Conservation (phyloP, 2,113 vertebrate genomes). For the Scatophagus argus region DNA sequence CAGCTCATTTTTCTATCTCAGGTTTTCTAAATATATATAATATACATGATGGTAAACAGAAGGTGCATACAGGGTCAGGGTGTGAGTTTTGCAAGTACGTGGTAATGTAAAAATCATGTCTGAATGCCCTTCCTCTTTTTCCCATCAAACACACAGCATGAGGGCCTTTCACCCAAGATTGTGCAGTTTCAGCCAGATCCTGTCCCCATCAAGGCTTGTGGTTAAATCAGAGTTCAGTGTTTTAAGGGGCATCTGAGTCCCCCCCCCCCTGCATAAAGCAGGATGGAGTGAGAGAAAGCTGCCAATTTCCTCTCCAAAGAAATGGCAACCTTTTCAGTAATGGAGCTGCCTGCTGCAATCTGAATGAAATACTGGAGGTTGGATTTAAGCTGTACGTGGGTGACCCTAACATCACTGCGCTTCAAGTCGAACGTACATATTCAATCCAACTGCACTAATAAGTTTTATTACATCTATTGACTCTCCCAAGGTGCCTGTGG, state of each 20-base stretch:
- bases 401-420: constrained; percentile 8
- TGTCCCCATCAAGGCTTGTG: constrained; percentile 13
- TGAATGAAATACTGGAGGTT: not conserved
- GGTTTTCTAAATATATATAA: not conserved
- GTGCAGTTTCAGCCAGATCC: not conserved
- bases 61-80: not conserved
- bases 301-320: constrained; percentile 23
- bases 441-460: constrained; percentile 44
- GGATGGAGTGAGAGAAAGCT: constrained; percentile 17
- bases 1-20: not conserved
- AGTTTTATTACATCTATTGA: constrained; percentile 47
- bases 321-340: constrained; percentile 34
- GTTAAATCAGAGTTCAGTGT: constrained; percentile 48
- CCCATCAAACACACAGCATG: not conserved
- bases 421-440: constrained; percentile 45
- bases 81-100: not conserved
- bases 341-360: constrained; percentile 23
- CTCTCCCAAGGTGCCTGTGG: constrained; percentile 32
- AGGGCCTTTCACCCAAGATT: constrained; percentile 24
- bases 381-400: constrained; percentile 23
- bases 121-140: not conserved
- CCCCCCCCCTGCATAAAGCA: constrained; percentile 7
- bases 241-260: constrained; percentile 40
- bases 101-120: not conserved
- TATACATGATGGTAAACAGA: constrained; percentile 4